These are phyloP conservation scores for Dinocampus coccinellae DNA, from an alignment of 2,888 invertebrate genomes.

Conservation along the genomic window DNA sequence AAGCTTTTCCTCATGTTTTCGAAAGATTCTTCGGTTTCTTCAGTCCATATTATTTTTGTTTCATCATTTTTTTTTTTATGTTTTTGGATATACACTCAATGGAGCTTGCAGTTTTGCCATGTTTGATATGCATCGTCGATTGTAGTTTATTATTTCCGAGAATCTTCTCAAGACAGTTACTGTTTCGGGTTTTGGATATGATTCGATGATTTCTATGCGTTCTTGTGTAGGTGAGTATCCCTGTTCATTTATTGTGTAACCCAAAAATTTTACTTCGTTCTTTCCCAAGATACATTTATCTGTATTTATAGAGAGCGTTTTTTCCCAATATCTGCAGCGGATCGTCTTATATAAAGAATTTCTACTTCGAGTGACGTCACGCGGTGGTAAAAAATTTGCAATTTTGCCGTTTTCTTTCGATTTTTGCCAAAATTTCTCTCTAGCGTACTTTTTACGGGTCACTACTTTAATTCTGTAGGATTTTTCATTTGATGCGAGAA, in stretches of 20 bases:
- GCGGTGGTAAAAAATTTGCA: no score
- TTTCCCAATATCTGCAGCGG: no score
- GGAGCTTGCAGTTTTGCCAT: conserved; percentile 27
- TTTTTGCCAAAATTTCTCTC: no score
- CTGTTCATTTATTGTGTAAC: conserved; percentile 24
- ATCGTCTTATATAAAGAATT: no score
- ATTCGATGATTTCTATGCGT: conserved; percentile 23
- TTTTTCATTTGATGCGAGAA: no score
- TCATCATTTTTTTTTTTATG: conserved; percentile 30
- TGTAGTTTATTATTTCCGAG: conserved; percentile 27
- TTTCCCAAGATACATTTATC: conserved; percentile 35
- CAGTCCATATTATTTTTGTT: background rate
- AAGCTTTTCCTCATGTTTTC: conserved; percentile 23
- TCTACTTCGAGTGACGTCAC: no score
- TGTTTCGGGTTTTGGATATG: conserved; percentile 27
- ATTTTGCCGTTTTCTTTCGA: no score
- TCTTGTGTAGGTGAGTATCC: conserved; percentile 35
- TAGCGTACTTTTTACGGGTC: no score
- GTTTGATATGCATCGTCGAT: conserved; percentile 16
- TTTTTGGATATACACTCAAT: conserved; percentile 8
- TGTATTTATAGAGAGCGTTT: no score
- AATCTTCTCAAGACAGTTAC: conserved; percentile 7
- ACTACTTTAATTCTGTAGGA: no score
- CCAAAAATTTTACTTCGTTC: conserved; percentile 34
- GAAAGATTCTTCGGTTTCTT: conserved; percentile 22